Base-by-base conservation (phyloP, 2,888 invertebrate species). In the Athetis lepigone region DNA sequence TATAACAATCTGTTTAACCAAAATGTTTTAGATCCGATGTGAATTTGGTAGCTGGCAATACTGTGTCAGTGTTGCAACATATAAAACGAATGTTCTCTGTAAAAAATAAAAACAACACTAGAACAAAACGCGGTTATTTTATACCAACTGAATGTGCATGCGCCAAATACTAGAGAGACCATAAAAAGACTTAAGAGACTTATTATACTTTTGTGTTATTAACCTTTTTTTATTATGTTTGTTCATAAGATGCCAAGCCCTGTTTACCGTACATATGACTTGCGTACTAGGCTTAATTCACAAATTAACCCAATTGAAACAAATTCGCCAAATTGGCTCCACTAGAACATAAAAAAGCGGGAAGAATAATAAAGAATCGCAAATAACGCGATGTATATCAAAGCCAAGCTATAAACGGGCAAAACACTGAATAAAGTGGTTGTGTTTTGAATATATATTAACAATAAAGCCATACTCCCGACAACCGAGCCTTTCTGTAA, bases 371-470 rank as follows among this genome's bases (percentile, higher is more conserved):
- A 39, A 60, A 40, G 37, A 39, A 51, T 42, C 21, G 25, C 46
- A 37, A 70, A 55, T 67, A 54, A 50, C 16, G 36, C 40, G 7
- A 50, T 58, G 37, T 45, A 47, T 51, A 60, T 51, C 42, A 46
- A 60, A 68, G 54, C 52, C 40, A 29, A 40, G 36, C 43, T 29
- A 58, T 73, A 73, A 70, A 70, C 29, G 49, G 27, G 46, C 46
- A 51, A 39, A 51, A 25, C 27, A 27, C 21, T 40, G 56, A 61
- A 77, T 52, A 57, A 46, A 51, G 18, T 25, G 43, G 19, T 18
- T 29, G 42, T 33, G 19, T 55, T 51, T 50, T 58, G 58, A 51
- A 54, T 62, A 45, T 49, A 61, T 75, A 70, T 71, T 69, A 56
- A 61, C 49, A 42, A 56, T 56, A 61, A 57, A 68, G 29, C 18